A percentile compares a stretch with the other conserved stretches of the same genome.
Evolutionary conservation across 2,797 vertebrate species (phyloP).

Genomic region (Bufotes viridis): DNA sequence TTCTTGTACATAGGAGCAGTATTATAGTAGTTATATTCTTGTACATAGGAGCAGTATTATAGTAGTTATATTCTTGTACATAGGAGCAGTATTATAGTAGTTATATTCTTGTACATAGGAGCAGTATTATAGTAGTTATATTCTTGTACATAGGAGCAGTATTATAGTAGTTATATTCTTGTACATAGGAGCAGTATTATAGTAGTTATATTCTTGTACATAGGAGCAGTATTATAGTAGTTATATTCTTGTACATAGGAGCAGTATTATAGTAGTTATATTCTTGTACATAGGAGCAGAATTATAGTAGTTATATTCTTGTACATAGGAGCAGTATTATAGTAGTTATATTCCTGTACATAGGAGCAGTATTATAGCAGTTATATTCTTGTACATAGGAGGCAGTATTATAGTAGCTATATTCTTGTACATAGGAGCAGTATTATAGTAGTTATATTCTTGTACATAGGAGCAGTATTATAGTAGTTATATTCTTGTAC

Average conservation of each 20-base stretch:
- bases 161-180: slow-evolving; percentile 19
- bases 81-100: slow-evolving; percentile 4
- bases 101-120: background rate
- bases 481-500: background rate
- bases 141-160: background rate
- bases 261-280: slow-evolving; percentile 11
- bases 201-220: background rate
- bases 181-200: slow-evolving; percentile 4
- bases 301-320: background rate
- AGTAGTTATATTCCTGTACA: background rate
- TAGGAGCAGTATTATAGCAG: background rate
- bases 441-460: no score
- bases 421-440: no score
- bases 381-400: no score
- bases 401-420: no score
- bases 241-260: background rate
- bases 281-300: background rate
- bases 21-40: background rate
- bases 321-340: no score
- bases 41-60: background rate
- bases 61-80: slow-evolving; percentile 12
- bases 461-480: background rate
- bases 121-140: background rate
- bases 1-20: background rate
- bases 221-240: background rate